phyloP scores from a whole-genome alignment of 1,140 invertebrate species.

The Halictus rubicundus region DNA sequence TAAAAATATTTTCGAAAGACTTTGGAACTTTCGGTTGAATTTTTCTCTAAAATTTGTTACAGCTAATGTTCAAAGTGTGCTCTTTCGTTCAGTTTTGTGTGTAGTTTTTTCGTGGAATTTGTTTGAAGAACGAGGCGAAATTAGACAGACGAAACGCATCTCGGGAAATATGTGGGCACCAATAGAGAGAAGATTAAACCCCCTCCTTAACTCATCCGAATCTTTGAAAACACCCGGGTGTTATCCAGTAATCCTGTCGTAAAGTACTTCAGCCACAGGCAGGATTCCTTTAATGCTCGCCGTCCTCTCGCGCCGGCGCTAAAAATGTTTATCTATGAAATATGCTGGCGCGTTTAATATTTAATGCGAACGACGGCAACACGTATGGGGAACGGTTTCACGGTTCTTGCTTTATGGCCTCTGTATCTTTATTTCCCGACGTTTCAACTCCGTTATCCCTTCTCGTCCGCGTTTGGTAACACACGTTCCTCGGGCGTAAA shows the following conservation, averaged over 20 bases:
- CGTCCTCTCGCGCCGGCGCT: too few species aligned
- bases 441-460: neutral
- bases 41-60: too few species aligned
- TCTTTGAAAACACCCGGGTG: constrained; percentile 14
- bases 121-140: neutral
- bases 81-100: too few species aligned
- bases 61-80: too few species aligned
- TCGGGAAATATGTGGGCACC: neutral
- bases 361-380: neutral
- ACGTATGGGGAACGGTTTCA: neutral
- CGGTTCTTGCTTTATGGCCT: neutral
- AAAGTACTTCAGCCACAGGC: neutral
- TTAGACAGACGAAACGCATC: neutral
- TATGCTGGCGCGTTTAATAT: constrained; percentile 7
- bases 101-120: too few species aligned
- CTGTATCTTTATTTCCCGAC: neutral
- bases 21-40: too few species aligned
- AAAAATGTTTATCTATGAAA: constrained; percentile 4
- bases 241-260: constrained; percentile 9
- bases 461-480: neutral
- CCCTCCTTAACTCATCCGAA: neutral
- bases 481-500: neutral
- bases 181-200: neutral
- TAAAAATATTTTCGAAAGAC: too few species aligned
- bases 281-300: constrained; percentile 4